Evolutionary conservation across 2,113 vertebrate genomes (phyloP).

Genomic region (Mixornis gularis): DNA sequence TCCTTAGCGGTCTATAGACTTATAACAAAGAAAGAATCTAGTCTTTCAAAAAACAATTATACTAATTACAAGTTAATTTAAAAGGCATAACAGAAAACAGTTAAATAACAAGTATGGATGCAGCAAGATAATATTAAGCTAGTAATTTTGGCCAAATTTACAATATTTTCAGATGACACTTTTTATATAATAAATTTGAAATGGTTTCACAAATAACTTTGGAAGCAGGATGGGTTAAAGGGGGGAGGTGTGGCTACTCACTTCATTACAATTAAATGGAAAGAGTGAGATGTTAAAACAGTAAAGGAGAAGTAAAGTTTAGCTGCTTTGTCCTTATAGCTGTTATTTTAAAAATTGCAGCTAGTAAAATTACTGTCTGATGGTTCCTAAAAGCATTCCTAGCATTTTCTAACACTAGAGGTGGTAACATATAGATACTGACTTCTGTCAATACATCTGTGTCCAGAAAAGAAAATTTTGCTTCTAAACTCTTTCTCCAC

Average conservation of each 20-base stretch:
- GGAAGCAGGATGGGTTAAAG: not conserved
- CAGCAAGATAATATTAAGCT: not conserved
- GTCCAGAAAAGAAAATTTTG: not conserved
- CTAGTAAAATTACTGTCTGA: not conserved
- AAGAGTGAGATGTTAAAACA: not conserved
- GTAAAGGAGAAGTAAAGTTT: not conserved
- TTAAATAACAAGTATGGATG: not conserved
- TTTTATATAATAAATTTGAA: not conserved
- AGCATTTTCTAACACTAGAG: not conserved
- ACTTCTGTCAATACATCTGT: not conserved
- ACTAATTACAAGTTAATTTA: not conserved
- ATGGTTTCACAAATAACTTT: not conserved
- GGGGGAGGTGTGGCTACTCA: not conserved
- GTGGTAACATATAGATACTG: not conserved
- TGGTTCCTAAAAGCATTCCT: not conserved
- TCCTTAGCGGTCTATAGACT: not conserved
- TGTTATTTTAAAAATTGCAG: not conserved
- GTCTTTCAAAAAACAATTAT: not conserved
- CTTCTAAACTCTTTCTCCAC: not conserved
- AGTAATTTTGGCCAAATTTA: not conserved
- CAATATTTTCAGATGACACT: not conserved
- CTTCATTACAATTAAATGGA: not conserved
- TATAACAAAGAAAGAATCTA: not conserved
- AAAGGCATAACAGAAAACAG: not conserved
- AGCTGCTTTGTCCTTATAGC: not conserved